phyloP scores from a whole-genome alignment of 2,797 vertebrate species.

The Artibeus lituratus region DNA sequence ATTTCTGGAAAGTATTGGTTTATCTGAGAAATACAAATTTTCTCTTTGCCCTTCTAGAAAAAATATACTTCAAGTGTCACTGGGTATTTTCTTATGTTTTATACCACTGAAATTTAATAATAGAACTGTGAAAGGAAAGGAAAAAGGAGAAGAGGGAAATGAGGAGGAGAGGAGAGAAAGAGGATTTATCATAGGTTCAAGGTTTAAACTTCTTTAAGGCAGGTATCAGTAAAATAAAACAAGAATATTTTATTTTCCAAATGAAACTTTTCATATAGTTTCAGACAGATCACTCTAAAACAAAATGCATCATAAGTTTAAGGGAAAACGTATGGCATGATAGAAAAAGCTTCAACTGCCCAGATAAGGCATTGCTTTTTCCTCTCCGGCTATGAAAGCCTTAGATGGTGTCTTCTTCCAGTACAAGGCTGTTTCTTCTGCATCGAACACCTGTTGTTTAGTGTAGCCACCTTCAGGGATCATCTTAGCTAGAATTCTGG shows the following conservation, averaged over 20 bases:
- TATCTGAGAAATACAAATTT: slow-evolving; percentile 74
- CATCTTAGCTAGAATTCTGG: not conserved
- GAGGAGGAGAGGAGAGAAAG: not conserved
- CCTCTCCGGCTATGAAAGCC: not conserved
- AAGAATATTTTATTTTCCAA: slow-evolving; percentile 6
- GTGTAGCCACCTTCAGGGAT: not conserved
- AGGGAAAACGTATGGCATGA: not conserved
- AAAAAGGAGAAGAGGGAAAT: not conserved
- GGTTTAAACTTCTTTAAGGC: slow-evolving; percentile 27
- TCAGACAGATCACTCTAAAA: not conserved
- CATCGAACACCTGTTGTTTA: not conserved
- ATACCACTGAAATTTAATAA: slow-evolving; percentile 16
- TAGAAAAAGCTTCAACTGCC: not conserved
- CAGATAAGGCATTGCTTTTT: not conserved
- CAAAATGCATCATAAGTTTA: not conserved
- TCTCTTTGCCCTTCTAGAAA: slow-evolving; percentile 57
- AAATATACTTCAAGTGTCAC: not conserved
- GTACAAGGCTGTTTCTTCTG: too few relatives aligned
- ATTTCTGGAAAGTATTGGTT: slow-evolving; percentile 40
- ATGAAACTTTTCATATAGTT: not conserved
- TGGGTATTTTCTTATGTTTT: slow-evolving; percentile 17
- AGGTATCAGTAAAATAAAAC: not conserved
- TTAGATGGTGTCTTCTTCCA: not conserved
- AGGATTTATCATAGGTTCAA: not conserved
- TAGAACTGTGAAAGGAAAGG: not conserved